Percentiles rank a stretch among this genome's conserved stretches.
Conservation (phyloP, 2,888 invertebrate species). For the Zygothrica quintamaculata region DNA sequence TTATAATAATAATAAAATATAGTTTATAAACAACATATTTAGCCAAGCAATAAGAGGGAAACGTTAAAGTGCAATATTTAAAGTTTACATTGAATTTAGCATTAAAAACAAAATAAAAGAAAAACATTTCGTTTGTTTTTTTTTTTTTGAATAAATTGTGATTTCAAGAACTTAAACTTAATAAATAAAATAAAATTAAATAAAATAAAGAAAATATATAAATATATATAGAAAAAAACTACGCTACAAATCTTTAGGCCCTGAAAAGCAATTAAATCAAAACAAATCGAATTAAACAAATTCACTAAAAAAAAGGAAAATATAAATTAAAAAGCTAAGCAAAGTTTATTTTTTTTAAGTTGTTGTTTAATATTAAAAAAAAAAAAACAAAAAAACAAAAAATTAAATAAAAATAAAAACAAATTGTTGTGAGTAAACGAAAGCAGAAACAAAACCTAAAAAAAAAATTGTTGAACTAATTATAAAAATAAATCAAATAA, state of each 20-base stretch:
- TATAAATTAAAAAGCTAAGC: slow-evolving; percentile 12
- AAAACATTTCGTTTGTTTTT: slow-evolving; percentile 44
- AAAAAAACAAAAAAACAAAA: slow-evolving; percentile 26
- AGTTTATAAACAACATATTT: slow-evolving; percentile 52
- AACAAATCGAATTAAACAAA: slow-evolving; percentile 30
- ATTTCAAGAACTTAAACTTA: too few relatives aligned
- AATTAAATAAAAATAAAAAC: slow-evolving; percentile 5
- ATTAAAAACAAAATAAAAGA: slow-evolving; percentile 27
- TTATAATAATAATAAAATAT: too few relatives aligned
- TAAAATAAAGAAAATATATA: slow-evolving; percentile 15
- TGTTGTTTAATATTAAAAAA: slow-evolving; percentile 16
- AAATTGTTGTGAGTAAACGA: slow-evolving; percentile 1
- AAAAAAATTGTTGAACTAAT: background rate
- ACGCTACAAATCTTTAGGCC: slow-evolving; percentile 43
- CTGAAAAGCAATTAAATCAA: slow-evolving; percentile 62
- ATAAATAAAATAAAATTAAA: slow-evolving; percentile 5
- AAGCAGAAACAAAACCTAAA: too few relatives aligned
- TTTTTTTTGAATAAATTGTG: slow-evolving; percentile 58
- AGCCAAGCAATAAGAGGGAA: slow-evolving; percentile 71
- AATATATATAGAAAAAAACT: slow-evolving; percentile 7
- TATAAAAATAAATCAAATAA: too few relatives aligned
- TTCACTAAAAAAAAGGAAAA: slow-evolving; percentile 4
- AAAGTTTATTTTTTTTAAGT: slow-evolving; percentile 1
- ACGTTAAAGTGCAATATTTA: slow-evolving; percentile 80
- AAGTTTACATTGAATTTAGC: slow-evolving; percentile 69